These are phyloP conservation scores for Phortica magna DNA, from an alignment of 2,888 invertebrate species.

Conservation along the genomic window DNA sequence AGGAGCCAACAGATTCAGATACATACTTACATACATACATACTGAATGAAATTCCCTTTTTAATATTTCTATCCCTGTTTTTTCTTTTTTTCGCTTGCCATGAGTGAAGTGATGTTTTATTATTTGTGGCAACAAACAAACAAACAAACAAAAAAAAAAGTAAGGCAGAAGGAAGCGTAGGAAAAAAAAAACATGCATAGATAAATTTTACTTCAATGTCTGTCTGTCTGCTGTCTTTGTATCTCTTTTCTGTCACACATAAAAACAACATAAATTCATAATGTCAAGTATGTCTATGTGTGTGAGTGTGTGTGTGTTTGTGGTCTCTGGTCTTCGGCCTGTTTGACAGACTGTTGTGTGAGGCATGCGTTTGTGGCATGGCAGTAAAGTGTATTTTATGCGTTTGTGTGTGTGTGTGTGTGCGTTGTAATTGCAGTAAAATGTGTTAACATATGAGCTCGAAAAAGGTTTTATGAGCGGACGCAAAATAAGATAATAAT, in stretches of 20 bases:
- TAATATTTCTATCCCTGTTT: not conserved
- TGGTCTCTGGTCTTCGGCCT: too few species aligned
- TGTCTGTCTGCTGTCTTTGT: not conserved
- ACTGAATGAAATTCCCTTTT: not conserved
- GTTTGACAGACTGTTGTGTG: too few species aligned
- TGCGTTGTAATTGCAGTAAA: not conserved
- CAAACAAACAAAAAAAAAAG: not conserved
- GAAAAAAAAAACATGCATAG: too few species aligned
- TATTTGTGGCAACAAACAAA: slow-evolving; percentile 36
- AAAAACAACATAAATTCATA: slow-evolving; percentile 1
- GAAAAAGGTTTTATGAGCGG: slow-evolving; percentile 25
- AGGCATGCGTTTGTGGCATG: too few species aligned
- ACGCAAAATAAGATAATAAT: too few species aligned
- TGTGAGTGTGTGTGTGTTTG: not conserved
- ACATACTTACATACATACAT: too few species aligned
- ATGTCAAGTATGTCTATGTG: not conserved
- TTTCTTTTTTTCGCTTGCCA: not conserved
- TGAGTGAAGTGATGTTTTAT: not conserved
- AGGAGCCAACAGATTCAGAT: not conserved
- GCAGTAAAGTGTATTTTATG: too few species aligned
- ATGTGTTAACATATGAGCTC: not conserved
- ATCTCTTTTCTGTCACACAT: not conserved
- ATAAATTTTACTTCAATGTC: too few species aligned
- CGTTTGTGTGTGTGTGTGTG: not conserved
- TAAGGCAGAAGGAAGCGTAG: not conserved